Evolutionary conservation across 2,888 invertebrate species (phyloP), one percentile per base, ranked within the genome.

Genomic region (Oscheius sp.): DNA sequence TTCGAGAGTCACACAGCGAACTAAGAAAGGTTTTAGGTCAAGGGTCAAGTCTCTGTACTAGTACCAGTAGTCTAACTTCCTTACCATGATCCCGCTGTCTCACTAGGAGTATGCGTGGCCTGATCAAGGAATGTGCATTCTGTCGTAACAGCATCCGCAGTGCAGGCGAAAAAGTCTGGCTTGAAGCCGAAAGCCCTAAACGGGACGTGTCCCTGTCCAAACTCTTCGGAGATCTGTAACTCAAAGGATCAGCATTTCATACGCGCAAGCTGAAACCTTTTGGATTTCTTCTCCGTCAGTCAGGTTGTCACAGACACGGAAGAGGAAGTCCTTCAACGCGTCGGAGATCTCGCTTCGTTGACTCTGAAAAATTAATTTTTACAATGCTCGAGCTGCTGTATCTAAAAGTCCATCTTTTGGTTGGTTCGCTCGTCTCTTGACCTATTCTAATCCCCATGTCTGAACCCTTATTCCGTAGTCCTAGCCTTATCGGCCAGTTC

Each of bases 121-220:
- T 76, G 79, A 76, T 86, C 86, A 11, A 86, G 74, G 60, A 85
- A 86, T 9, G 84, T 82, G 74, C 86, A 86, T 72, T 86, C 86
- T 11, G 86, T 86, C 50, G 86, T 85, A 59, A 85, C 82, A 13
- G 84, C 84, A 76, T 86, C 85, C 21, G 86, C 86, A 7, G 83
- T 84, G 59, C 78, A 77, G n/a, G 82, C 84, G 70, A 86, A 86
- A 76, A 85, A 86, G 73, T 86, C 86, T 0, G 79, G 79, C 51
- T 85, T 86, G 79, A 86, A 86, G 50, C 85, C 85, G 57, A 74
- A 70, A 13, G 76, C 66, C 21, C 86, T 76, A 62, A 83, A 82
- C 35, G 75, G 80, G 9, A 81, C 85, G 65, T 86, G 84, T 5
- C 68, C 78, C 29, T 80, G 79, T 10, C 86, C 86, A 65, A 83